Evolutionary conservation across 2,888 invertebrate genomes (phyloP).

Genomic region (Eupsilia transversa): DNA sequence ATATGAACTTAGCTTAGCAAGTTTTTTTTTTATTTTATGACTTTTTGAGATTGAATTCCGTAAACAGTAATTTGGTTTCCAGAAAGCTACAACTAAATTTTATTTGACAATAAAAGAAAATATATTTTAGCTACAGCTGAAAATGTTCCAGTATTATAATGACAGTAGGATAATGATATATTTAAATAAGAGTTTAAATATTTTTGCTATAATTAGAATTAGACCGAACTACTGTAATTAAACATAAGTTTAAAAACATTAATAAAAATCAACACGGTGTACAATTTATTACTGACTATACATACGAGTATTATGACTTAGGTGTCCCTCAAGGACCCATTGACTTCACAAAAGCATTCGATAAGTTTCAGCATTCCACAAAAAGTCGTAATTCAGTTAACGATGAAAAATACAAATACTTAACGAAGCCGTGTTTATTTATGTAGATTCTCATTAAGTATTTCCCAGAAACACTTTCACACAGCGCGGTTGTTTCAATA

Average conservation of each 20-base stretch:
- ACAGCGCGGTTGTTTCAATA: conserved; percentile 34
- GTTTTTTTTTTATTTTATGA: conserved; percentile 11
- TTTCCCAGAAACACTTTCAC: conserved; percentile 33
- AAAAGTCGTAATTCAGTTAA: neutral
- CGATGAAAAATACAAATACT: conserved; percentile 26
- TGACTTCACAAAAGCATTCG: conserved; percentile 39
- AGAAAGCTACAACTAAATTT: neutral
- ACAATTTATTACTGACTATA: neutral
- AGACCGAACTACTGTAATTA: neutral
- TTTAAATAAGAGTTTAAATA: neutral
- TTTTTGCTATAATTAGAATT: neutral
- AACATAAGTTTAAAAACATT: neutral
- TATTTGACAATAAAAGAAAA: neutral
- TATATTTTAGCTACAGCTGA: too few relatives aligned
- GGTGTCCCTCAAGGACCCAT: conserved; percentile 3
- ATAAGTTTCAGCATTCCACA: neutral
- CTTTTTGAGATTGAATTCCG: neutral
- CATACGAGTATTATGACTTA: neutral
- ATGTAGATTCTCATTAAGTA: conserved; percentile 24
- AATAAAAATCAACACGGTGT: neutral
- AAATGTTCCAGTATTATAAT: neutral
- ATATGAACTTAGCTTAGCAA: neutral
- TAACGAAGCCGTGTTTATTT: conserved; percentile 14
- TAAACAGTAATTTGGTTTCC: neutral
- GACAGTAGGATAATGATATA: too few relatives aligned